Base-by-base conservation (phyloP, 2,797 vertebrate species). In the Alcedo atthis region DNA sequence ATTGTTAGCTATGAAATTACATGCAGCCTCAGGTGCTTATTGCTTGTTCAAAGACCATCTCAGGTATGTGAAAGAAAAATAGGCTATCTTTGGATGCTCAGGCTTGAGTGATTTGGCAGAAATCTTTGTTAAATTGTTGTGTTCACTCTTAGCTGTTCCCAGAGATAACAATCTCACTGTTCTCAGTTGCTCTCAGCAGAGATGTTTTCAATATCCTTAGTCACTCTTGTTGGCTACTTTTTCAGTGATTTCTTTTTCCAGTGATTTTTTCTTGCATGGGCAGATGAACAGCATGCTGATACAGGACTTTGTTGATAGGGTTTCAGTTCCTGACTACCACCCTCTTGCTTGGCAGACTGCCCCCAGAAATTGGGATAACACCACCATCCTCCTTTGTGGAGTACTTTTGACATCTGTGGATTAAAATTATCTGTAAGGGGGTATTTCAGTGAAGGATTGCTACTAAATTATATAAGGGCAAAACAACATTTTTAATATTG, bases 91-190 rank as follows among this genome's bases (percentile, higher is more conserved):
- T 84, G 43, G 33, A 45, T 33, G 43, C 55, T 84, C 17, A 21
- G 33, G 7, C 20, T 71, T 62, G 46, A 46, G 14, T 26, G 9
- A 62, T 83, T 49, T 78, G 21, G n/a, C 33, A 81, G 76, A 81
- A 87, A 63, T 37, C 10, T 30, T 73, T 73, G 13, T 49, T n/a
- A 75, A 82, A 69, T n/a, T 58, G 4, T 26, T 33, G 12, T 24
- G 8, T 61, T 71, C 24, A 12, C 7, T 32, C 14, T 49, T 54
- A 0, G 0, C 12, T 48, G 8, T 59, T 85, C 17, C 32, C 4
- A 1, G 25, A 43, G 33, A 26, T 85, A 33, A 37, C 17, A 35
- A 17, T 49, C 53, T 87, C 37, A 28, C 9, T 66, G 17, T 62
- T 75, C 43, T 49, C n/a, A 20, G n/a, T n/a, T 4, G 1, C 19